Base-by-base conservation (phyloP, 2,888 invertebrate genomes). In the Drosophila koepferae region DNA sequence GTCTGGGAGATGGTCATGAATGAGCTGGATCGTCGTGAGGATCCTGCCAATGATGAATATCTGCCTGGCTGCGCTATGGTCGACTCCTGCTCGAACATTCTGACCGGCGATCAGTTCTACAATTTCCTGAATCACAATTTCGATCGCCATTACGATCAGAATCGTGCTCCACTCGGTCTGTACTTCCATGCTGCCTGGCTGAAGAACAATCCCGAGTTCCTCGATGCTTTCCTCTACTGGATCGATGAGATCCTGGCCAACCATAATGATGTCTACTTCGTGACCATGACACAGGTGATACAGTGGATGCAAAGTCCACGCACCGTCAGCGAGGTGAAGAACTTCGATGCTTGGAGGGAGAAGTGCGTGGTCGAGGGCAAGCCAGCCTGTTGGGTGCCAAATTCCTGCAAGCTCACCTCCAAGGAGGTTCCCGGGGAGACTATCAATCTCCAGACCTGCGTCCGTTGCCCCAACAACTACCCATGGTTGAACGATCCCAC, bases 1-100 rank as follows among this genome's bases (percentile, higher is more conserved):
- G 98, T 98, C 43, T 98, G 98, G 98, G 98, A 98, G 93, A 98
- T 98, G 97, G 98, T 98, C 43, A 96, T 98, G 96, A 98, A 98
- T 93, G 98, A 98, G 93, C 94, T 98, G 81, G 98, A 98, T 93
- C 96, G 98, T 80, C 95, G 98, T 82, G 98, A 98, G 93, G 98
- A 98, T 91, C 98, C 98, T 0, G 95, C 93, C 87, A 97, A 97
- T 91, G 98, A 98, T 92, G 98, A 98, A 92, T 96, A 97, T 90
- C 94, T 98, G 53, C 97, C 98, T 6, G 98, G 97, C 34, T 98
- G 98, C 91, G 98, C 97, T 69, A 98, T 98, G 98, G 98, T 98
- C 8, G 98, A 98, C 93, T 98, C 98, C 18, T 98, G 98, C 94
- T 97, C 97, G 69, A 98, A 98, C 93, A 98, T 98, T 88, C 94